Conservation (phyloP, 2,113 vertebrate species). For the Petromus typicus region DNA sequence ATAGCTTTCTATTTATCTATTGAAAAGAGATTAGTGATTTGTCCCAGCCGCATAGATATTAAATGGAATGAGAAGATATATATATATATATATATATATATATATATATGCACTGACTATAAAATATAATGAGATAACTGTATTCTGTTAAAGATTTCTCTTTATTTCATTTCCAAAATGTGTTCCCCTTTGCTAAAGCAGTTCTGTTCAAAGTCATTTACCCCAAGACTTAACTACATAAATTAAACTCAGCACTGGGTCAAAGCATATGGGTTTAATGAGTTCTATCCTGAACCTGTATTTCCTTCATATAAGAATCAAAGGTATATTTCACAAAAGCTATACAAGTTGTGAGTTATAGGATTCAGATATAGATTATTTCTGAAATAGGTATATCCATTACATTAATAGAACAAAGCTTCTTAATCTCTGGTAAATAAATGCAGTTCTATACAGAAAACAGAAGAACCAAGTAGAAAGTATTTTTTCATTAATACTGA, state of each 20-base stretch:
- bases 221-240: neutral
- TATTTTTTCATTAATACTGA: conserved; percentile 67
- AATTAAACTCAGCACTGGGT: neutral
- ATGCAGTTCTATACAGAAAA: conserved; percentile 47
- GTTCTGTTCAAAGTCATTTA: neutral
- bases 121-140: conserved; percentile 23
- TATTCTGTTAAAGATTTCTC: neutral
- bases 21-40: neutral
- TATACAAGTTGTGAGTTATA: neutral
- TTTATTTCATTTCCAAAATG: conserved; percentile 3
- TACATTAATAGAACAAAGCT: conserved; percentile 49
- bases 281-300: neutral
- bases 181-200: neutral
- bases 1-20: no score
- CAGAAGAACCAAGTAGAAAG: conserved; percentile 30
- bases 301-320: conserved; percentile 35
- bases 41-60: neutral
- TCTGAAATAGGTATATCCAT: conserved; percentile 34
- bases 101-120: neutral
- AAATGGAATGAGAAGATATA: neutral
- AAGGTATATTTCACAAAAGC: neutral
- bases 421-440: conserved; percentile 64
- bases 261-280: neutral
- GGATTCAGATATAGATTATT: conserved; percentile 5
- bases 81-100: no score